Percentiles rank a stretch among this genome's conserved stretches.
Conservation (phyloP, 2,888 invertebrate genomes). For the Agapetus fuscipes region DNA sequence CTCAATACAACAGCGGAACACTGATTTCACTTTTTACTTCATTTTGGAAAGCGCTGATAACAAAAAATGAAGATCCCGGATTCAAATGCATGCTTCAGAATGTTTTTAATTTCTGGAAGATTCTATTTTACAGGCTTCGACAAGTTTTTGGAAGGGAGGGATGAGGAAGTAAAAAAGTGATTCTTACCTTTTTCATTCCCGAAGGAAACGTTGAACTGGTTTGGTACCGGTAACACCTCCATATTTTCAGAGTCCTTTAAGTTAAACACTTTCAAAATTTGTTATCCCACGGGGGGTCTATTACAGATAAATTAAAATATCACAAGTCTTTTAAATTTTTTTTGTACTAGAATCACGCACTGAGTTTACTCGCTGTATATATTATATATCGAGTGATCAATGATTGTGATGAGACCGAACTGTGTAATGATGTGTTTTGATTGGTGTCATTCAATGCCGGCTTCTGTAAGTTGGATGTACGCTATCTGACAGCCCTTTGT, state of each 20-base stretch:
- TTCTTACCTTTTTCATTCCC: constrained; percentile 63
- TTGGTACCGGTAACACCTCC: constrained; percentile 73
- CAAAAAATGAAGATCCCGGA: too few relatives aligned
- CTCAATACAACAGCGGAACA: too few relatives aligned
- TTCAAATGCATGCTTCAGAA: too few relatives aligned
- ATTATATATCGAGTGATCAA: background rate
- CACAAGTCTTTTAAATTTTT: constrained; percentile 43
- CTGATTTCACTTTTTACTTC: too few relatives aligned
- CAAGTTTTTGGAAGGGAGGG: too few relatives aligned
- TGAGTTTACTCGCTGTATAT: constrained; percentile 1
- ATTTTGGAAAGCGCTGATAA: too few relatives aligned
- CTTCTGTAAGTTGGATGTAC: too few relatives aligned
- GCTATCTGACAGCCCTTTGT: constrained; percentile 14
- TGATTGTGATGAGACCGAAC: constrained; percentile 8
- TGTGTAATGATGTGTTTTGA: background rate
- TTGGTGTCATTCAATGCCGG: background rate
- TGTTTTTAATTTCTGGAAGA: too few relatives aligned
- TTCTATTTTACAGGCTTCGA: too few relatives aligned
- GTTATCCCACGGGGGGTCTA: constrained; percentile 34
- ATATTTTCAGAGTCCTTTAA: constrained; percentile 52
- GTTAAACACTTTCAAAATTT: constrained; percentile 45
- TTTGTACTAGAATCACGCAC: constrained; percentile 45
- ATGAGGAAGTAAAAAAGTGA: too few relatives aligned
- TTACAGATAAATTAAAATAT: constrained; percentile 43
- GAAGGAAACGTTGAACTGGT: constrained; percentile 66